A percentile compares a stretch with the other conserved stretches of the same genome.
Evolutionary conservation across 2,797 vertebrate species (phyloP).

Genomic region (Peromyscus attwateri): DNA sequence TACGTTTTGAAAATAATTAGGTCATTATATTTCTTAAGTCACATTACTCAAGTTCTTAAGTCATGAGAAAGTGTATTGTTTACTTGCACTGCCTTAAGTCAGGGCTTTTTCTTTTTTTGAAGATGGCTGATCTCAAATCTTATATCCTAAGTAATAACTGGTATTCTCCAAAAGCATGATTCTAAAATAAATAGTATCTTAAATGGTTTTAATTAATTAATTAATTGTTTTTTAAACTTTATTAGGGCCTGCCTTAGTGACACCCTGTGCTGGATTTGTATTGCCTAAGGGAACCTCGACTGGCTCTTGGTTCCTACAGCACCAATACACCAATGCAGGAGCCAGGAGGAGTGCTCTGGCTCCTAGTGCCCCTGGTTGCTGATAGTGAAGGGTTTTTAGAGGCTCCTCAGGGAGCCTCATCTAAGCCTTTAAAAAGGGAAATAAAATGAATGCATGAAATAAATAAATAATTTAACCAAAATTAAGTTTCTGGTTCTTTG

Average conservation of each 20-base stretch:
- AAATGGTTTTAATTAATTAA: neutral
- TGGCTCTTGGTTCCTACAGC: slow-evolving; percentile 78
- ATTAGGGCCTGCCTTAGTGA: slow-evolving; percentile 86
- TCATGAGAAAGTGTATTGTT: slow-evolving; percentile 74
- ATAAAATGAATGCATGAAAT: slow-evolving; percentile 84
- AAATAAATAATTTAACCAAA: slow-evolving; percentile 91
- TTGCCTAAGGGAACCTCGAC: slow-evolving; percentile 82
- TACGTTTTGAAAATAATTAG: slow-evolving; percentile 83
- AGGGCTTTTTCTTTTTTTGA: slow-evolving; percentile 68
- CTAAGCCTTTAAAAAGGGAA: slow-evolving; percentile 86
- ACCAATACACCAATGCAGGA: slow-evolving; percentile 75
- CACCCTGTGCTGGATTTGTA: slow-evolving; percentile 84
- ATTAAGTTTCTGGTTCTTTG: slow-evolving; percentile 90
- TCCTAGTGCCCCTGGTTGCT: slow-evolving; percentile 82
- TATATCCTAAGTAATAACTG: slow-evolving; percentile 85
- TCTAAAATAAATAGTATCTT: slow-evolving; percentile 89
- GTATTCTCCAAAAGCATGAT: slow-evolving; percentile 84
- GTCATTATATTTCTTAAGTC: slow-evolving; percentile 84
- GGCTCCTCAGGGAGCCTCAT: slow-evolving; percentile 85
- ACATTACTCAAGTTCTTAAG: slow-evolving; percentile 84
- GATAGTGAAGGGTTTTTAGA: slow-evolving; percentile 82
- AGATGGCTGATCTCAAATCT: slow-evolving; percentile 84
- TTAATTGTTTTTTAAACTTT: slow-evolving; percentile 61
- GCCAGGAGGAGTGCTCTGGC: slow-evolving; percentile 75
- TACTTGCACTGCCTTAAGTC: slow-evolving; percentile 79